Evolutionary conservation across 2,888 invertebrate species (phyloP).

Genomic region (Xiphydria camelus): DNA sequence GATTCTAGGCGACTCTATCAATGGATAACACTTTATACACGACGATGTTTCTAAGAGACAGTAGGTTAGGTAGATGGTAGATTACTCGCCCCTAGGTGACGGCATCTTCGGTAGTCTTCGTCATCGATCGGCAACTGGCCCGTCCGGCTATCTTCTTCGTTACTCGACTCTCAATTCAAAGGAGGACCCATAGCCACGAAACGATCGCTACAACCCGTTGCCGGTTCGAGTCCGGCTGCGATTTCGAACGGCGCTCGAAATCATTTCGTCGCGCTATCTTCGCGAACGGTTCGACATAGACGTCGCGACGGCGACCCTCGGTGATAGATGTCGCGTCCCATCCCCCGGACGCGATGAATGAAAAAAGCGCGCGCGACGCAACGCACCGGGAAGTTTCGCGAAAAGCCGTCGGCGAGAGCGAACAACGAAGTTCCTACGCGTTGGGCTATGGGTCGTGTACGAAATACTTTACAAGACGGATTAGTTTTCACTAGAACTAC

Average conservation of each 20-base stretch:
- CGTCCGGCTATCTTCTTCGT: constrained; percentile 25
- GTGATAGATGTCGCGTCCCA: too few relatives aligned
- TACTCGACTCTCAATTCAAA: constrained; percentile 9
- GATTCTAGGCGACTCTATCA: constrained; percentile 34
- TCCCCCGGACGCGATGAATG: too few relatives aligned
- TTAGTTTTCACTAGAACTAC: constrained; percentile 47
- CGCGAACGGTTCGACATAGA: too few relatives aligned
- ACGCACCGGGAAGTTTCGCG: too few relatives aligned
- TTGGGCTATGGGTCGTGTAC: constrained; percentile 31
- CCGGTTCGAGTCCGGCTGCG: too few relatives aligned
- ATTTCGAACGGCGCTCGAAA: too few relatives aligned
- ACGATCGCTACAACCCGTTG: too few relatives aligned
- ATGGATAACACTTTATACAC: constrained; percentile 46
- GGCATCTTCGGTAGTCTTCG: constrained; percentile 52
- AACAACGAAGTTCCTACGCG: constrained; percentile 2
- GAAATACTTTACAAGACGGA: constrained; percentile 4
- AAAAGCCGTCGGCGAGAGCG: constrained; percentile 5
- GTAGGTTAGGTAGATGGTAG: constrained; percentile 56
- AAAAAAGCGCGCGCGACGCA: too few relatives aligned
- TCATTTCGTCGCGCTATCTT: too few relatives aligned
- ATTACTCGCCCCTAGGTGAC: constrained; percentile 58
- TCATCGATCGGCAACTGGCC: constrained; percentile 49
- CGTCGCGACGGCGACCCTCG: too few relatives aligned
- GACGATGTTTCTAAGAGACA: constrained; percentile 54
- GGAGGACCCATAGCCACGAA: constrained; percentile 22